Base-by-base conservation (phyloP, 2,888 invertebrate genomes). In the Litoditis marina region DNA sequence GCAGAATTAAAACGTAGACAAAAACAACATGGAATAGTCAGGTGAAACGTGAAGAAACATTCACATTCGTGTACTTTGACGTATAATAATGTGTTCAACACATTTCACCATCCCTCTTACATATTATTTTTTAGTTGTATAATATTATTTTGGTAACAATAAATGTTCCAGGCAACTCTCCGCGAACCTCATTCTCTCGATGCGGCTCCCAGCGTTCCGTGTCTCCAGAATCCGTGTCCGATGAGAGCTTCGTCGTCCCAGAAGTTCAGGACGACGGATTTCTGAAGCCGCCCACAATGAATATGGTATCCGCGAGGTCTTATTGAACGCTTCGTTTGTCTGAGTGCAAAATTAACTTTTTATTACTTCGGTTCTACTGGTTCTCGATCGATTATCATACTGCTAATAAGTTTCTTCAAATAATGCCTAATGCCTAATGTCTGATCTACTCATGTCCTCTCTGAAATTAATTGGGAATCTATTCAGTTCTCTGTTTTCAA, bases 181-280 rank as follows among this genome's bases (percentile, higher is more conserved):
- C 63, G 16, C 30, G 63, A 1, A 25, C 44, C 4, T 58, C 63
- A 1, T 22, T 58, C 22, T 63, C 63, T 5, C 39, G 63, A 11
- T 31, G 58, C 42, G 44, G 61, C 31, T 65, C 64, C 8, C 64
- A 60, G 22, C 65, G 65, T 7, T 56, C 60, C 6, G 60, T 36
- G 16, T 61, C 61, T 19, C 65, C 65, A 6, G 65, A 65, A 4
- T 61, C 60, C 5, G 50, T 19, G 13, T 53, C 52, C 16, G 47
- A 44, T 2, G 64, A 64, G 2, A 47, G 54, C 16, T 32, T 36
- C 3, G 19, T n/a, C 28, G 19, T 19, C 4, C 19, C 25, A 52
- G 32, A 19, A 32, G 25, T 34, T 58, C 36, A 39, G 1, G 50
- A 31, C 30, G 54, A 42, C 3, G 59, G 51, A 32, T 63, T 59